Evolutionary conservation across 2,888 invertebrate genomes (phyloP).

Genomic region (Agrotis segetum): DNA sequence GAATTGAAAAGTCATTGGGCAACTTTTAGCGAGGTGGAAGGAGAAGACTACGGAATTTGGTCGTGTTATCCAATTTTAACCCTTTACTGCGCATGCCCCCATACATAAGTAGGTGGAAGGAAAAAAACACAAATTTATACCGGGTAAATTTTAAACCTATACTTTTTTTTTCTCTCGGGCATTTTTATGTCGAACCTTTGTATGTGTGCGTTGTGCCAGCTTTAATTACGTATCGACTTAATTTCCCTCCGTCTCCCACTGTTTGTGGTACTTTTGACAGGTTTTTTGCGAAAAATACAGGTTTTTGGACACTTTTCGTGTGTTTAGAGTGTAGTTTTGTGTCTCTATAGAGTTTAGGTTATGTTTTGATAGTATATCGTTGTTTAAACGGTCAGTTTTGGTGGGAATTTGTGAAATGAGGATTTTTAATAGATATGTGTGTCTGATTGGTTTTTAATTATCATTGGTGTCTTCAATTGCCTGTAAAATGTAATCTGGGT

Average conservation of each 20-base stretch:
- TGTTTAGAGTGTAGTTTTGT: constrained; percentile 55
- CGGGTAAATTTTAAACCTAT: constrained; percentile 91
- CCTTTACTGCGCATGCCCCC: constrained; percentile 90
- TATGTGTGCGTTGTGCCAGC: constrained; percentile 88
- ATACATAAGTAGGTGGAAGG: constrained; percentile 89
- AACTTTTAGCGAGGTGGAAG: constrained; percentile 24
- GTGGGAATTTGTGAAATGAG: constrained; percentile 58
- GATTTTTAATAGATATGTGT: constrained; percentile 5
- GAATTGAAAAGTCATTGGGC: constrained; percentile 56
- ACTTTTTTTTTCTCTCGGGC: constrained; percentile 89
- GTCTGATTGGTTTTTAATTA: constrained; percentile 16
- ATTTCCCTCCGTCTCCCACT: constrained; percentile 86
- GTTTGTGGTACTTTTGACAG: constrained; percentile 76
- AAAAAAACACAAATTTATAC: constrained; percentile 91
- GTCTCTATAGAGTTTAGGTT: constrained; percentile 41
- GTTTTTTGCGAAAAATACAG: constrained; percentile 66
- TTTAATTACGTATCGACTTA: constrained; percentile 92
- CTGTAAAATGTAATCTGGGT: constrained; percentile 60
- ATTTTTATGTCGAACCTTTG: constrained; percentile 90
- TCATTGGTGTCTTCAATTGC: constrained; percentile 15
- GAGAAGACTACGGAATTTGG: constrained; percentile 49
- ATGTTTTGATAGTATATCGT: constrained; percentile 56
- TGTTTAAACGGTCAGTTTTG: constrained; percentile 50
- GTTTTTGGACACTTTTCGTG: constrained; percentile 60
- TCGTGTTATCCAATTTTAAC: constrained; percentile 76